These are phyloP conservation scores for Agrochola lychnidis DNA, from an alignment of 2,888 invertebrate genomes.

Conservation along the genomic window DNA sequence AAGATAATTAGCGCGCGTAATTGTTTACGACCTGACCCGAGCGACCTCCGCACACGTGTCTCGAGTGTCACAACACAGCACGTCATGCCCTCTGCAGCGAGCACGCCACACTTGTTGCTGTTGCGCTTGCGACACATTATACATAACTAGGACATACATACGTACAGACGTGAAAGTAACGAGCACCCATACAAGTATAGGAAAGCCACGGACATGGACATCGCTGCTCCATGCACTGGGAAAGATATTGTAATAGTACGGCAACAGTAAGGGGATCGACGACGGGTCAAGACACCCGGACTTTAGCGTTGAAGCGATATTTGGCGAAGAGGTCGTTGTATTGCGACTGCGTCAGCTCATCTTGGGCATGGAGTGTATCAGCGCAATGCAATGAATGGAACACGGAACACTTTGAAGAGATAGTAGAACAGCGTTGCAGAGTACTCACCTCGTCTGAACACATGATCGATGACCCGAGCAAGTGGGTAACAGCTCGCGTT, in stretches of 20 bases:
- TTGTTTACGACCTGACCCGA: not conserved
- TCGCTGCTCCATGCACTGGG: not conserved
- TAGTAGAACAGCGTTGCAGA: constrained; percentile 10
- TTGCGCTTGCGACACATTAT: not conserved
- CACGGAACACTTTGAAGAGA: not conserved
- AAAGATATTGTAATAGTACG: not conserved
- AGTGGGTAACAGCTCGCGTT: not conserved
- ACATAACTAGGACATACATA: not conserved
- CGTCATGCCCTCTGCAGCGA: not conserved
- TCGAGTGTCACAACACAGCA: not conserved
- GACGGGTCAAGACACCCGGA: not conserved
- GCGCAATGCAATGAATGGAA: not conserved
- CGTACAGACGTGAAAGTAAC: constrained; percentile 10
- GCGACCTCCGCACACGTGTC: not conserved
- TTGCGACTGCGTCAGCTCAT: not conserved
- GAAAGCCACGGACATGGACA: not conserved
- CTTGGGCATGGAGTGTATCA: not conserved
- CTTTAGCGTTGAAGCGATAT: not conserved
- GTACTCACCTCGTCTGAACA: not conserved
- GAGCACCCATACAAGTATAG: constrained; percentile 3
- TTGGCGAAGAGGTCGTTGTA: not conserved
- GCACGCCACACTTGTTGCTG: not conserved
- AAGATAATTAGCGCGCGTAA: constrained; percentile 13
- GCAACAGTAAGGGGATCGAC: not conserved
- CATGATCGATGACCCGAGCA: constrained; percentile 6